Conservation (phyloP, 2,113 vertebrate genomes). For the Crypturellus undulatus region DNA sequence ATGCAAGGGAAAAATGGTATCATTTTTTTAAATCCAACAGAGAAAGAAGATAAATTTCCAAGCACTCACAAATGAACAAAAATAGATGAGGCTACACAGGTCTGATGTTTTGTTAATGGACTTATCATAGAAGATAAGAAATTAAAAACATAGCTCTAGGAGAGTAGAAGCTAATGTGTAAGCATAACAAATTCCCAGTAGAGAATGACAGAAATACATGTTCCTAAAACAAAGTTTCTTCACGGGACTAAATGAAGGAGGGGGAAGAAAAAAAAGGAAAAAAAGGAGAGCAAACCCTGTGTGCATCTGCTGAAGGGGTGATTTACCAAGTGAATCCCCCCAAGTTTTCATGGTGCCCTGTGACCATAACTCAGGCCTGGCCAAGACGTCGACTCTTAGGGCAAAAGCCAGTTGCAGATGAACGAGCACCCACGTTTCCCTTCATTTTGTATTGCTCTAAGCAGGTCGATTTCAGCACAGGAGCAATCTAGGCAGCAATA, state of each 20-base stretch:
- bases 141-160: neutral
- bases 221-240: neutral
- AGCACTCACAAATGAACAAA: neutral
- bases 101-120: neutral
- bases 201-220: neutral
- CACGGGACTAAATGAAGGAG: neutral
- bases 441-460: constrained; percentile 25
- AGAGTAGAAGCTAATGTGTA: neutral
- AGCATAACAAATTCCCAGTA: neutral
- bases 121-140: neutral
- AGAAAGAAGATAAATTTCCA: neutral
- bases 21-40: neutral
- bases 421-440: neutral
- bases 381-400: neutral
- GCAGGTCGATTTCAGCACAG: constrained; percentile 1
- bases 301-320: neutral
- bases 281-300: neutral
- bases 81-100: neutral
- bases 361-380: constrained; percentile 1
- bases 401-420: constrained; percentile 37
- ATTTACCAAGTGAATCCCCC: neutral
- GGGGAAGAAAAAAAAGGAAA: too few relatives aligned
- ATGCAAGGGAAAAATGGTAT: neutral
- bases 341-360: neutral
- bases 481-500: neutral